Percentiles rank a stretch among this genome's conserved stretches.
phyloP scores from a whole-genome alignment of 1,140 invertebrate species.

The Brachionus paranguensis region DNA sequence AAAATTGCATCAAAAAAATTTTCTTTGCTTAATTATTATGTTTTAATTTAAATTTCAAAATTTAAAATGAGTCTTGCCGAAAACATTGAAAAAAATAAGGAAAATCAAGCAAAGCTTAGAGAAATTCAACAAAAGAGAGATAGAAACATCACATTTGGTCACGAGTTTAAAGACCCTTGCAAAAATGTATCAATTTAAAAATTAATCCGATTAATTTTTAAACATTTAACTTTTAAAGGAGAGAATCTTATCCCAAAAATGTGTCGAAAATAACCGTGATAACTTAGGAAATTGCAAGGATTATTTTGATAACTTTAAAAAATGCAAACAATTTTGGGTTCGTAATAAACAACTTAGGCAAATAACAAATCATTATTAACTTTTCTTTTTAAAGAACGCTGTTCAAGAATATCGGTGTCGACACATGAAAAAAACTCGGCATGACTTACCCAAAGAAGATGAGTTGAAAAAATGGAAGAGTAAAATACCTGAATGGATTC shows the following conservation, averaged over 20 bases:
- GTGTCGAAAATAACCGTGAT: conserved; percentile 12
- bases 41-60: not conserved
- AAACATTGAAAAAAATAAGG: not conserved
- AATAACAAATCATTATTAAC: not conserved
- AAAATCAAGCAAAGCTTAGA: conserved; percentile 6
- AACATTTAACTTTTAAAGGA: not conserved
- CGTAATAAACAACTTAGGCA: not conserved
- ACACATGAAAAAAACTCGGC: conserved; percentile 28
- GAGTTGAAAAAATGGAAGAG: conserved; percentile 37
- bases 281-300: conserved; percentile 16
- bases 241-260: conserved; percentile 25
- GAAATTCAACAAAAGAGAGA: conserved; percentile 18
- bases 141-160: conserved; percentile 21
- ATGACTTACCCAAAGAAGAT: conserved; percentile 37
- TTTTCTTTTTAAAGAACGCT: conserved; percentile 26
- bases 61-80: conserved; percentile 12
- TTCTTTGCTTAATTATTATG: not conserved
- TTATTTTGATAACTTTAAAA: conserved; percentile 40
- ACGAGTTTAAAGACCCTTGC: conserved; percentile 27
- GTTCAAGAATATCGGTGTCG: conserved; percentile 29
- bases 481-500: conserved; percentile 28
- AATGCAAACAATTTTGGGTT: conserved; percentile 40
- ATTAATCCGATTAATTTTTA: not conserved
- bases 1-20: conserved; percentile 4
- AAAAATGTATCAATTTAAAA: not conserved